Conservation (phyloP, 2,113 vertebrate genomes). For the Nannospalax galili region DNA sequence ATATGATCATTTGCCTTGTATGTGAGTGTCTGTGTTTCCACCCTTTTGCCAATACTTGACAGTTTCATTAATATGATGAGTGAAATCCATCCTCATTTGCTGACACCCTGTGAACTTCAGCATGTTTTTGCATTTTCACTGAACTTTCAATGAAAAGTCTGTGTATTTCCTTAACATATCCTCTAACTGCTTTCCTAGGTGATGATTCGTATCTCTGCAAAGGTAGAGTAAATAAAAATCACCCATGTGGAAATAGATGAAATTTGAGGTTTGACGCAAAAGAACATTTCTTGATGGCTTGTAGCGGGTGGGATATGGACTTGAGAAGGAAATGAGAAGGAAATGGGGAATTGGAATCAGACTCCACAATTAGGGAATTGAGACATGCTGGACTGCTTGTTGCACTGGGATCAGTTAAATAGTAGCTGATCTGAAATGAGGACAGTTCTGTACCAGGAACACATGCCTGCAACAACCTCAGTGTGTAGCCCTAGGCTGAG, state of each 20-base stretch:
- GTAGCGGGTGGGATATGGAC: background rate
- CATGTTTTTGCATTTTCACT: constrained; percentile 36
- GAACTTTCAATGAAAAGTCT: no score
- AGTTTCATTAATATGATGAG: background rate
- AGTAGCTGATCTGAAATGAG: background rate
- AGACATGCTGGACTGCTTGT: background rate
- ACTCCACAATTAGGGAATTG: background rate
- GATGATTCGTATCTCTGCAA: constrained; percentile 39
- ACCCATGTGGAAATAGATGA: background rate
- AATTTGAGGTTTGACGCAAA: constrained; percentile 50
- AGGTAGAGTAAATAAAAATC: constrained; percentile 35
- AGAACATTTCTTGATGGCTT: background rate
- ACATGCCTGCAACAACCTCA: background rate
- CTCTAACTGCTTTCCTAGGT: background rate
- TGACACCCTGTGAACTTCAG: background rate
- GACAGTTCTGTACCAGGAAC: background rate
- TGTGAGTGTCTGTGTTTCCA: background rate
- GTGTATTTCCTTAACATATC: constrained; percentile 3
- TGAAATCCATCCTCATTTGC: constrained; percentile 19
- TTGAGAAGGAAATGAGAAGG: background rate
- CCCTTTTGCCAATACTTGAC: background rate
- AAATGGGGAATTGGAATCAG: background rate
- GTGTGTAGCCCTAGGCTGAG: constrained; percentile 32
- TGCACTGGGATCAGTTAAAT: background rate
- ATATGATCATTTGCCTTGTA: background rate